Percentiles rank a stretch among this genome's conserved stretches.
phyloP scores from a whole-genome alignment of 92 coral and sea anemone species.

The Siderastrea siderea region DNA sequence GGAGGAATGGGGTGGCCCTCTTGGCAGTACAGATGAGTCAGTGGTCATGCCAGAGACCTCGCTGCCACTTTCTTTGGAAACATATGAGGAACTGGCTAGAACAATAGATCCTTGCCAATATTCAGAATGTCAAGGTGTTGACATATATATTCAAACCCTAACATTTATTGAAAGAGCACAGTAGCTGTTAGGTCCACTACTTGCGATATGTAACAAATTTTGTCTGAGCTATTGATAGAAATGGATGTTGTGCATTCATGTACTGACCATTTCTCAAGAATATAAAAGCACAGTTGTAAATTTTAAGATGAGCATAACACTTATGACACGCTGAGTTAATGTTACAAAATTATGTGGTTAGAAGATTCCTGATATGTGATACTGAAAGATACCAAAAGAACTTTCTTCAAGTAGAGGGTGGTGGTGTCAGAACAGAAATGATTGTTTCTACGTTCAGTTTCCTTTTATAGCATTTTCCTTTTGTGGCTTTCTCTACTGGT shows the following conservation, averaged over 20 bases:
- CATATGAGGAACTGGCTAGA: slow-evolving; percentile 30
- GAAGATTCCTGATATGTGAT: not conserved
- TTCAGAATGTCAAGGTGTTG: slow-evolving; percentile 40
- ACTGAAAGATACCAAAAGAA: not conserved
- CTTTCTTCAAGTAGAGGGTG: not conserved
- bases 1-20: slow-evolving; percentile 26
- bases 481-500: no score
- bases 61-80: slow-evolving; percentile 21
- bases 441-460: no score
- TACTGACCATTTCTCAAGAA: not conserved
- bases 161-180: not conserved
- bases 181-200: not conserved
- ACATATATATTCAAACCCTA: slow-evolving; percentile 31
- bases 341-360: not conserved
- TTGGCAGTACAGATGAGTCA: slow-evolving; percentile 7
- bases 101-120: slow-evolving; percentile 26
- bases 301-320: not conserved
- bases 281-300: not conserved
- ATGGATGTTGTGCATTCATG: no score
- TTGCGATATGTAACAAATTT: not conserved
- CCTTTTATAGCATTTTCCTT: no score
- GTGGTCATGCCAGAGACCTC: slow-evolving; percentile 21
- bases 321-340: slow-evolving; percentile 3
- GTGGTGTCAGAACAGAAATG: not conserved
- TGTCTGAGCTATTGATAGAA: no score